phyloP scores from a whole-genome alignment of 2,888 invertebrate genomes.

The Cryptophagus acutangulus region DNA sequence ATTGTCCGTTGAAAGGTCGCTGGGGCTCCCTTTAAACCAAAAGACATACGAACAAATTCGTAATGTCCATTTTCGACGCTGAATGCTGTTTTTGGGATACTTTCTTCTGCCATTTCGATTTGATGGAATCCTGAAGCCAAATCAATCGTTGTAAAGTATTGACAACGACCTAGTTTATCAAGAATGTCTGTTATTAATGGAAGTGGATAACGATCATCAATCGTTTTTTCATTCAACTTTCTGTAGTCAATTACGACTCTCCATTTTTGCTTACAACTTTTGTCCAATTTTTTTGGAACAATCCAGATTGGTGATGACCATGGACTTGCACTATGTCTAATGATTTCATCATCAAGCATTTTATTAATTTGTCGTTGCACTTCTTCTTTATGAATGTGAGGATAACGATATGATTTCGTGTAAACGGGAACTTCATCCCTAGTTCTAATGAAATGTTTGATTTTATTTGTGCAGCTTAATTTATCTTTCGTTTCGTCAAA shows the following conservation, averaged over 20 bases:
- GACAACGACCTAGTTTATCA: constrained; percentile 3
- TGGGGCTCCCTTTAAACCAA: neutral
- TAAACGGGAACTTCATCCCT: constrained; percentile 3
- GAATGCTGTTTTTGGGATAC: constrained; percentile 1
- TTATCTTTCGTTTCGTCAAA: constrained; percentile 8
- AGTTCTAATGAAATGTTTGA: neutral
- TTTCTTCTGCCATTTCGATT: neutral
- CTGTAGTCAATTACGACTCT: constrained; percentile 10
- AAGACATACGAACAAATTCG: neutral
- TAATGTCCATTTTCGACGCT: neutral
- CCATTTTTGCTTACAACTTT: constrained; percentile 6
- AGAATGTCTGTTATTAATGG: constrained; percentile 7
- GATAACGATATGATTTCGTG: constrained; percentile 17
- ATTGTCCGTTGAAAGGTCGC: neutral
- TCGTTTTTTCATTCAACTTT: constrained; percentile 9
- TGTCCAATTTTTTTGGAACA: constrained; percentile 9
- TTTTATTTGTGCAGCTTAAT: neutral
- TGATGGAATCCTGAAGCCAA: constrained; percentile 2
- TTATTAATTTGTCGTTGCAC: constrained; percentile 5
- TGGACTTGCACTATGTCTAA: constrained; percentile 4
- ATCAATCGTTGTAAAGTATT: constrained; percentile 4
- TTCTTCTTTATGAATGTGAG: constrained; percentile 16
- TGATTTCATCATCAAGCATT: constrained; percentile 4
- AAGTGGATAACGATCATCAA: constrained; percentile 7
- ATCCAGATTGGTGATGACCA: constrained; percentile 8